Base-by-base conservation (phyloP, 92 coral and sea anemone species). In the Epizoanthus illoricatus region DNA sequence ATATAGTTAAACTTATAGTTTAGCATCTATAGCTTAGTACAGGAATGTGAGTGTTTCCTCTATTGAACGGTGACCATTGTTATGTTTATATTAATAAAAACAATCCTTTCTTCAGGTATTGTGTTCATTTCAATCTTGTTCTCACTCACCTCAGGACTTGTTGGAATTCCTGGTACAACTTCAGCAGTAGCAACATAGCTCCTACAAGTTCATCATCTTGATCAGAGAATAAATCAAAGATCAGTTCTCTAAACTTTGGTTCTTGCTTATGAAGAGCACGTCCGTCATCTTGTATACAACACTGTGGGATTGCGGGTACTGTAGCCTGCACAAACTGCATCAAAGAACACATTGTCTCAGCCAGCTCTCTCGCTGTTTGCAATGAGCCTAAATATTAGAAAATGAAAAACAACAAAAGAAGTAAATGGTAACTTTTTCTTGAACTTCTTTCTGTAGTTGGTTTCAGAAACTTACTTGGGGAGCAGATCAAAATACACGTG, bases 201-300 rank as follows among this genome's bases (percentile, higher is more conserved):
- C 80, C 87, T 19, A 97, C 76, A 86, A 97, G 89, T 52, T 93
- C 93, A 79, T 97, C 98, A 85, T 97, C 99, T 87, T 97, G 98
- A 41, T 97, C 98, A 65, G 90, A 72, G 87, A 97, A 97, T 67
- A 94, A 39, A 4, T 83, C 72, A 43, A 94, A 63, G 52, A 97
- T 70, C 62, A 74, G 52, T 16, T 66, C 81, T 65, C 61, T 47
- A 57, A 16, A 28, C 65, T 56, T 47, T 71, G 24, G 11, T 59
- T 47, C 33, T 49, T 21, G n/a, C 40, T 45, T 16, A 5, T 24
- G 42, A 69, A 16, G 55, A 65, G 5, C 17, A 5, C 5, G 17
- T 52, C 55, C 49, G 67, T 18, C 40, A 43, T 57, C 24, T 41
- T 80, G 62, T 19, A 13, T 13, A 39, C 18, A 33, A 24, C 47